phyloP scores from a whole-genome alignment of 2,797 vertebrate species.

The Melopsittacus undulatus region DNA sequence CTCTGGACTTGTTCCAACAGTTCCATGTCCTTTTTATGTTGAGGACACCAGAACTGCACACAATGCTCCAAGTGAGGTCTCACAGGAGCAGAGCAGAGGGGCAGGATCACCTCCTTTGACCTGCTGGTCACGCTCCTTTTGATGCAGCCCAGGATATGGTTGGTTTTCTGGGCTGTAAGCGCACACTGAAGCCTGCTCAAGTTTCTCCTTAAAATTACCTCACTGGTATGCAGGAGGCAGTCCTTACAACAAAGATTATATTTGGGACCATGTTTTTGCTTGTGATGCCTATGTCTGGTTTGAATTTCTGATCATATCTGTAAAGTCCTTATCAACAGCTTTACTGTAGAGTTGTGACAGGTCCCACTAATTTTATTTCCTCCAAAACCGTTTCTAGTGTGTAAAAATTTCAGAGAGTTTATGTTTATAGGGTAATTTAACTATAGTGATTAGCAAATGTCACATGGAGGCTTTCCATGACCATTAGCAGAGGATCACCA shows the following conservation, averaged over 20 bases:
- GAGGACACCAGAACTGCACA: no score
- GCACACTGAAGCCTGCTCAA: no score
- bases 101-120: no score
- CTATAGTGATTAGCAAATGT: not conserved
- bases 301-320: not conserved
- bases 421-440: not conserved
- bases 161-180: no score
- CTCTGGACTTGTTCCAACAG: no score
- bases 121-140: no score
- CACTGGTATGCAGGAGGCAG: not conserved
- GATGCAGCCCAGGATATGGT: no score
- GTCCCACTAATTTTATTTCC: not conserved
- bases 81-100: no score
- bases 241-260: not conserved
- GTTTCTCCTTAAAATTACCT: not conserved
- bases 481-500: accelerated
- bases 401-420: not conserved
- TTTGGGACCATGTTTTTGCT: not conserved
- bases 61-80: no score
- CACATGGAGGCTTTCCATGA: not conserved
- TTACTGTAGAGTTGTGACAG: not conserved
- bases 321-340: not conserved
- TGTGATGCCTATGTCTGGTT: not conserved
- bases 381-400: not conserved
- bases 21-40: no score